phyloP scores from a whole-genome alignment of 64 coral and sea anemone species.

The Montipora capricornis region DNA sequence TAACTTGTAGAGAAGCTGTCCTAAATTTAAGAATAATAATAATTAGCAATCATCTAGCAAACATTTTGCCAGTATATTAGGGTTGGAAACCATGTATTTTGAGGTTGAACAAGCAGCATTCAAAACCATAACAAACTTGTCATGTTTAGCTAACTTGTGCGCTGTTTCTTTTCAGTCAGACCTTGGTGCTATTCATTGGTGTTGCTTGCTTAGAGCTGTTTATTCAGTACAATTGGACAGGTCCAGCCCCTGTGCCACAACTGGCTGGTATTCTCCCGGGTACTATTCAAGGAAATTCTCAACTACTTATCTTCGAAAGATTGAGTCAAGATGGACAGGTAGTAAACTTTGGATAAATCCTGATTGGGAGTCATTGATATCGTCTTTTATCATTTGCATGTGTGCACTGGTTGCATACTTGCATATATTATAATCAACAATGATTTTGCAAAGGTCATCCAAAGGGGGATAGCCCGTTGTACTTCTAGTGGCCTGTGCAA shows the following conservation, averaged over 20 bases:
- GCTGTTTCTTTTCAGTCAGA: conserved; percentile 60
- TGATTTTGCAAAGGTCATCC: too few relatives aligned
- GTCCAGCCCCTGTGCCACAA: conserved; percentile 40
- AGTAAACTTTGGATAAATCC: not conserved
- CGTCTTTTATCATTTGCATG: too few relatives aligned
- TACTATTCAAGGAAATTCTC: not conserved
- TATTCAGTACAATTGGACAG: conserved; percentile 95
- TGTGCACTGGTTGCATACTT: too few relatives aligned
- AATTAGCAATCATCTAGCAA: too few relatives aligned
- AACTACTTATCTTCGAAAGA: conserved; percentile 30
- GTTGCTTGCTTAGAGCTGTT: conserved; percentile 83
- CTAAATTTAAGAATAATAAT: too few relatives aligned
- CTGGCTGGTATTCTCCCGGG: not conserved
- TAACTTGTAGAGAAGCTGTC: too few relatives aligned
- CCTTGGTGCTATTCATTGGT: conserved; percentile 72
- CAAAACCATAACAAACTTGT: not conserved
- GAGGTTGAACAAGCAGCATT: not conserved
- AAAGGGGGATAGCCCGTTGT: too few relatives aligned
- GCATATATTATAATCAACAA: too few relatives aligned
- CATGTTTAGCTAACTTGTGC: not conserved
- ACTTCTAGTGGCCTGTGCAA: too few relatives aligned
- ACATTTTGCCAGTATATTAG: too few relatives aligned
- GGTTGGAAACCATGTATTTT: not conserved
- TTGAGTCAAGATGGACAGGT: conserved; percentile 72
- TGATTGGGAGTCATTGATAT: not conserved